Percentiles rank a stretch among this genome's conserved stretches.
Conservation (phyloP, 2,888 invertebrate genomes). For the Neoitamus cyanurus region DNA sequence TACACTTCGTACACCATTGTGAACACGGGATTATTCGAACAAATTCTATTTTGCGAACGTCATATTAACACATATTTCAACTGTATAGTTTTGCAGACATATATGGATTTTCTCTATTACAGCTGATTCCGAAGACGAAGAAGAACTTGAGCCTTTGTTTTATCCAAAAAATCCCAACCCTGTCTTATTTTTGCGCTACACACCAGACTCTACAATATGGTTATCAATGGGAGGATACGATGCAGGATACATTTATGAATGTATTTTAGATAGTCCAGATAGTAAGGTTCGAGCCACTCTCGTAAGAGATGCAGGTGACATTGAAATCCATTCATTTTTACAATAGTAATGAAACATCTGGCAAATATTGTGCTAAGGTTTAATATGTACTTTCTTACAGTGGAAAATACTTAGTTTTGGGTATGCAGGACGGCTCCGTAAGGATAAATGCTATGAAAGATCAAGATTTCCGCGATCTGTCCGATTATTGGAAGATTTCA, state of each 20-base stretch:
- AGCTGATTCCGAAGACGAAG: slow-evolving; percentile 71
- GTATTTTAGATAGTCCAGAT: slow-evolving; percentile 58
- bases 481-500: slow-evolving; percentile 75
- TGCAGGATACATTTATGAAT: slow-evolving; percentile 76
- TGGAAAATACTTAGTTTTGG: slow-evolving; percentile 70
- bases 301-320: slow-evolving; percentile 69
- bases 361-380: neutral
- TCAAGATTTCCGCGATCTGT: slow-evolving; percentile 68
- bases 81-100: too few species aligned
- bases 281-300: slow-evolving; percentile 67
- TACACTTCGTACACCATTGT: too few species aligned
- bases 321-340: slow-evolving; percentile 70
- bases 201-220: slow-evolving; percentile 69
- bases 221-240: slow-evolving; percentile 74
- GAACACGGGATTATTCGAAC: neutral
- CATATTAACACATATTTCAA: too few species aligned
- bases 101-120: slow-evolving; percentile 51
- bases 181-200: slow-evolving; percentile 71
- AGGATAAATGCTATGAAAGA: slow-evolving; percentile 69
- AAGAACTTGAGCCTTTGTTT: slow-evolving; percentile 69
- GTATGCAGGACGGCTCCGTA: slow-evolving; percentile 72
- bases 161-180: slow-evolving; percentile 71
- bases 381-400: slow-evolving; percentile 58
- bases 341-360: slow-evolving; percentile 66
- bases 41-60: neutral